Evolutionary conservation across 2,888 invertebrate genomes (phyloP).

Genomic region (Dorcus hopei): DNA sequence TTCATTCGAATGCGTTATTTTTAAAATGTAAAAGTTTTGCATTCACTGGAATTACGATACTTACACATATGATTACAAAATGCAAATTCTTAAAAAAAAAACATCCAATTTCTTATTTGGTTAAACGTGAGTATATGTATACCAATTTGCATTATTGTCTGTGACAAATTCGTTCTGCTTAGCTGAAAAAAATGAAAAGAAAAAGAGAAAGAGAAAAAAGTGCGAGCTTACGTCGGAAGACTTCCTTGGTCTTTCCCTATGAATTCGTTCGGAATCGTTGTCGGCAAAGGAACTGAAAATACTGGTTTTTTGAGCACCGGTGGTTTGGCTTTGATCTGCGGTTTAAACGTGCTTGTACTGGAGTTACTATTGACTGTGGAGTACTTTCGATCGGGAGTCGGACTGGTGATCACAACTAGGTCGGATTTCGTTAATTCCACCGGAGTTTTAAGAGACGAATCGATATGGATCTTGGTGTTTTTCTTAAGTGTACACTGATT

Average conservation of each 20-base stretch:
- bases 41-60: background rate
- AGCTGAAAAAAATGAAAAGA: background rate
- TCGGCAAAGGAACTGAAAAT: constrained; percentile 51
- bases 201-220: background rate
- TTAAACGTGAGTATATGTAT: constrained; percentile 19
- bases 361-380: constrained; percentile 35
- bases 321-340: constrained; percentile 77
- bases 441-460: constrained; percentile 33
- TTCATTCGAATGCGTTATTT: no score
- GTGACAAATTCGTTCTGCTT: constrained; percentile 16
- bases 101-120: constrained; percentile 3
- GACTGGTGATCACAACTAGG: constrained; percentile 39
- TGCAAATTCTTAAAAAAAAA: background rate
- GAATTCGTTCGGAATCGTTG: constrained; percentile 25
- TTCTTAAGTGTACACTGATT: constrained; percentile 77
- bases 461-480: constrained; percentile 53
- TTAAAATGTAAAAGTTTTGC: no score
- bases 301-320: constrained; percentile 71
- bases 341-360: constrained; percentile 56
- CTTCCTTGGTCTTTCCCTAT: constrained; percentile 20
- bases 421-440: constrained; percentile 32
- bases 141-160: constrained; percentile 26
- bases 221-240: constrained; percentile 18
- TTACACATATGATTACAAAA: background rate
- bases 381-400: constrained; percentile 42